A percentile compares a stretch with the other conserved stretches of the same genome.
Conservation (phyloP, 2,888 invertebrate genomes). For the Nomada hirtipes region DNA sequence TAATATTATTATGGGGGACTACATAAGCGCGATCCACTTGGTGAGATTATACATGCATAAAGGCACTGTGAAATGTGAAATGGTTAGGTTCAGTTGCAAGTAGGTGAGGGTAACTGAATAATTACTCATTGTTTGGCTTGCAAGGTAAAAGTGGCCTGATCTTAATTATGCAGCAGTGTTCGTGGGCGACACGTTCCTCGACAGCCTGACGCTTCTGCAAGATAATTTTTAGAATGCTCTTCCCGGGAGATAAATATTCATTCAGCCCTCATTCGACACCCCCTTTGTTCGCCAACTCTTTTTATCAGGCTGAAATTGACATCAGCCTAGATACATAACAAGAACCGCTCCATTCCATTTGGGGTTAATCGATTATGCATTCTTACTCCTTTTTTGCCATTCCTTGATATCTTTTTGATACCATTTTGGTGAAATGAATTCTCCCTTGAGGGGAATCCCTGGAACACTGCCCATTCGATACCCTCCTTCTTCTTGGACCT, state of each 20-base stretch:
- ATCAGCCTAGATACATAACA: slow-evolving; percentile 18
- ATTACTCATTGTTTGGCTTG: too few species aligned
- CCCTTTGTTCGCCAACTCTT: background rate
- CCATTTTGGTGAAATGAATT: slow-evolving; percentile 26
- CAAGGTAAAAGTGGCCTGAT: too few species aligned
- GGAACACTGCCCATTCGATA: slow-evolving; percentile 26
- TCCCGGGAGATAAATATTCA: slow-evolving; percentile 11
- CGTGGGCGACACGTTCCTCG: too few species aligned
- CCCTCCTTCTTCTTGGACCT: slow-evolving; percentile 3
- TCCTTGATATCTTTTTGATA: slow-evolving; percentile 30
- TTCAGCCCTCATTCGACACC: background rate
- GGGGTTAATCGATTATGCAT: slow-evolving; percentile 30
- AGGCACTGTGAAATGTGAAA: too few species aligned
- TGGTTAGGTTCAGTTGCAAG: too few species aligned
- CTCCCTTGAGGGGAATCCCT: slow-evolving; percentile 3
- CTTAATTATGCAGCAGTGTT: too few species aligned
- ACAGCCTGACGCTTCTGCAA: too few species aligned
- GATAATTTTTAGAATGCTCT: background rate
- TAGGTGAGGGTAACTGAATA: too few species aligned
- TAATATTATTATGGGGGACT: too few species aligned
- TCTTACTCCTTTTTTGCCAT: slow-evolving; percentile 10
- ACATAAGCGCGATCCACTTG: too few species aligned
- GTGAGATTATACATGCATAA: too few species aligned
- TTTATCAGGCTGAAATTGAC: slow-evolving; percentile 6
- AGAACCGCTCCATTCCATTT: background rate